Percentiles rank a stretch among this genome's conserved stretches.
phyloP scores from a whole-genome alignment of 2,113 vertebrate genomes.

The Otocyon megalotis region DNA sequence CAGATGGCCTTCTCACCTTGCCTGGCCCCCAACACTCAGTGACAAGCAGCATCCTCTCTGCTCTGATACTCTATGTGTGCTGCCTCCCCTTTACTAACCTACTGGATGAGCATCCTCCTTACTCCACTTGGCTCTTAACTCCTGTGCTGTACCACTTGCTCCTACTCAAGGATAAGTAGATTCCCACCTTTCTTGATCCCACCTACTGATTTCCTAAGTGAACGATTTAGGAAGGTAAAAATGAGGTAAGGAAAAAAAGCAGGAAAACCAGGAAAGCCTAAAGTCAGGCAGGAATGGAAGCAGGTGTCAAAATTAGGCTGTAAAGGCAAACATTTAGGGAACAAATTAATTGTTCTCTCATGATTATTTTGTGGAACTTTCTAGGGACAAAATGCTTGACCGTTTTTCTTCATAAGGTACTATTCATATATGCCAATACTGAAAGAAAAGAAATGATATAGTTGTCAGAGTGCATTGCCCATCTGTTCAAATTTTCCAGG shows the following conservation, averaged over 20 bases:
- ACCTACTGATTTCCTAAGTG: neutral
- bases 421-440: neutral
- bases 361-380: neutral
- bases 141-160: no score
- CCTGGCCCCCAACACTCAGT: accelerated
- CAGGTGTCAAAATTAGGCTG: neutral
- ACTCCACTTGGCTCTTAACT: neutral
- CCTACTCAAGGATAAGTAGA: accelerated
- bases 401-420: neutral
- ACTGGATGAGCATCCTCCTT: no score
- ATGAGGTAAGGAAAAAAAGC: neutral
- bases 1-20: accelerated
- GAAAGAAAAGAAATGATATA: neutral
- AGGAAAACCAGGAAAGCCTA: neutral
- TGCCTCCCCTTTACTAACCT: accelerated
- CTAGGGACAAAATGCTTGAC: neutral
- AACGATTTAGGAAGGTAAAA: neutral
- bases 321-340: neutral
- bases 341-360: neutral
- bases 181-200: neutral
- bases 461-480: neutral
- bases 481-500: neutral
- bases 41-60: accelerated
- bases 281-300: accelerated
- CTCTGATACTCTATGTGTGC: accelerated